phyloP scores from a whole-genome alignment of 1,140 invertebrate species.

The Aporrectodea caliginosa region DNA sequence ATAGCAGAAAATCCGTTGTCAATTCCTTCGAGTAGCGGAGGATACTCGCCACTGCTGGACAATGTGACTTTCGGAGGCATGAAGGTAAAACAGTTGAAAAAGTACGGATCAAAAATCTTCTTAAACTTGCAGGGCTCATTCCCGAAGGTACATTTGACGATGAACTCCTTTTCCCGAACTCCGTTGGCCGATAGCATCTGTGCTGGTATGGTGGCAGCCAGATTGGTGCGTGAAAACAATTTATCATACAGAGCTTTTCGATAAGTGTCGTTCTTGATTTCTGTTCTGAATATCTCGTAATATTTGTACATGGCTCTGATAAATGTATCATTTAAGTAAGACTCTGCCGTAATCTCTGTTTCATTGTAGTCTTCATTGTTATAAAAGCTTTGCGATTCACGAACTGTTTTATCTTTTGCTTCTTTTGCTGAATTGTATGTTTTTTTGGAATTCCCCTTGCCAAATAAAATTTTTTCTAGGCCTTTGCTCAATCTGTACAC shows the following conservation, averaged over 20 bases:
- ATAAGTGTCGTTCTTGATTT: background rate
- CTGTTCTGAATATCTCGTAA: background rate
- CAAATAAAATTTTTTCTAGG: background rate
- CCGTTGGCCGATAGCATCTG: background rate
- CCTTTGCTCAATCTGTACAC: background rate
- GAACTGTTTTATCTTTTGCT: background rate
- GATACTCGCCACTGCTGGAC: no score
- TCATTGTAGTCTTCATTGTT: background rate
- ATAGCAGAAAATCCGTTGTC: background rate
- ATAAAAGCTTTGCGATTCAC: background rate
- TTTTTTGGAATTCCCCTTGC: background rate
- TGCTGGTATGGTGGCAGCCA: background rate
- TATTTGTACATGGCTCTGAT: background rate
- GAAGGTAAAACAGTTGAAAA: constrained; percentile 17
- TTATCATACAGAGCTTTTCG: background rate
- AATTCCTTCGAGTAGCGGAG: background rate
- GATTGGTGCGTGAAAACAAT: background rate
- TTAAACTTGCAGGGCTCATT: background rate
- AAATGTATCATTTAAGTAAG: background rate
- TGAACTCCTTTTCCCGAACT: background rate
- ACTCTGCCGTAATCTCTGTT: background rate
- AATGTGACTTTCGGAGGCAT: background rate
- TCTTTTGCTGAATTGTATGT: background rate
- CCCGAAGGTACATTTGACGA: background rate
- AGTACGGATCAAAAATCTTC: background rate